phyloP scores from a whole-genome alignment of 2,888 invertebrate species.

The Noctua janthina region DNA sequence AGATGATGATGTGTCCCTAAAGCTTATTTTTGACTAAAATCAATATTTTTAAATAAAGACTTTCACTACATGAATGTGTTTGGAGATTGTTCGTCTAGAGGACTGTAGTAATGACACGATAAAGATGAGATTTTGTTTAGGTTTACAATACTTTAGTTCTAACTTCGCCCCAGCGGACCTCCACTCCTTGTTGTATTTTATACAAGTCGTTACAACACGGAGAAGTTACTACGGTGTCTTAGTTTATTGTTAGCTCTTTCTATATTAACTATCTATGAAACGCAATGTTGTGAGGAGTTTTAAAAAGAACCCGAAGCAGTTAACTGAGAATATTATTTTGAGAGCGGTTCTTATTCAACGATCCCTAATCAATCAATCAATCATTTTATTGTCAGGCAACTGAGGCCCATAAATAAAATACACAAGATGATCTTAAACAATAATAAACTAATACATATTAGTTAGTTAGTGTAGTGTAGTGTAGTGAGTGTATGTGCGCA shows the following conservation, averaged over 20 bases:
- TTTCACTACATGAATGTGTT: slow-evolving; percentile 1
- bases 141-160: slow-evolving; percentile 9
- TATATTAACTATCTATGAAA: slow-evolving; percentile 9
- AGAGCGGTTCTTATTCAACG: background rate
- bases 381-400: no score
- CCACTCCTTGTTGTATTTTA: slow-evolving; percentile 23
- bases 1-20: background rate
- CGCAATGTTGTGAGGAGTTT: background rate
- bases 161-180: background rate
- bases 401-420: no score
- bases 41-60: background rate
- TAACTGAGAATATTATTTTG: background rate
- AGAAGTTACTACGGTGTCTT: background rate
- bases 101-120: background rate
- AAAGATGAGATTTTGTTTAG: slow-evolving; percentile 20
- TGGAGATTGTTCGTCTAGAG: background rate
- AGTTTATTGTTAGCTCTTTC: slow-evolving; percentile 18
- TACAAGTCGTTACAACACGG: slow-evolving; percentile 23
- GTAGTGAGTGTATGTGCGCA: no score
- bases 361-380: no score
- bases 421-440: no score
- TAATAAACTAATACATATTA: no score
- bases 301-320: background rate
- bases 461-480: no score
- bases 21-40: background rate